These are phyloP conservation scores for Sicus ferrugineus DNA, from an alignment of 2,888 invertebrate genomes.

Conservation along the genomic window DNA sequence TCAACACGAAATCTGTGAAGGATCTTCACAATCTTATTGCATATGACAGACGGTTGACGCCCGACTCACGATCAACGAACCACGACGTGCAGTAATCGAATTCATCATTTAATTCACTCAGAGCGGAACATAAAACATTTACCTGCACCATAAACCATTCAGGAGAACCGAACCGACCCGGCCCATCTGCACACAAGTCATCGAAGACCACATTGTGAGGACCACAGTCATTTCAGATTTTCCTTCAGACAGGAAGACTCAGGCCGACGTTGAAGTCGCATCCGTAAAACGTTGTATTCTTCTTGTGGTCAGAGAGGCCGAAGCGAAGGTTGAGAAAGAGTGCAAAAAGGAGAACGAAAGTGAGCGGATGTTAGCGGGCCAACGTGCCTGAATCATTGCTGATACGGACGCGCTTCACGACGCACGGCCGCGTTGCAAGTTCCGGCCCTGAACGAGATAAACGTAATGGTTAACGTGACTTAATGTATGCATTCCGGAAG, in stretches of 20 bases:
- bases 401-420: slow-evolving; percentile 21
- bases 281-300: too few relatives aligned
- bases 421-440: background rate
- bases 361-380: background rate
- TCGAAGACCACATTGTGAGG: background rate
- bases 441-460: slow-evolving; percentile 12
- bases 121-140: slow-evolving; percentile 22
- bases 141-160: background rate
- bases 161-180: background rate
- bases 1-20: background rate
- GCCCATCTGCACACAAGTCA: background rate
- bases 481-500: slow-evolving; percentile 25
- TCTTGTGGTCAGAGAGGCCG: background rate
- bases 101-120: slow-evolving; percentile 29
- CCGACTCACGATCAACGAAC: background rate
- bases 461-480: slow-evolving; percentile 23
- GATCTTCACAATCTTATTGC: background rate
- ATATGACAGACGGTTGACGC: background rate
- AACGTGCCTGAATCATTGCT: too few relatives aligned
- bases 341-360: background rate
- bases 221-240: background rate
- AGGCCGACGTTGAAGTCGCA: slow-evolving; percentile 10
- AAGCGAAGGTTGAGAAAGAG: background rate
- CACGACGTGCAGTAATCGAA: background rate
- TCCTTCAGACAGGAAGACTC: background rate